Percentiles rank a stretch among this genome's conserved stretches.
Conservation (phyloP, 1,140 invertebrate species). For the Drosophila hydei region DNA sequence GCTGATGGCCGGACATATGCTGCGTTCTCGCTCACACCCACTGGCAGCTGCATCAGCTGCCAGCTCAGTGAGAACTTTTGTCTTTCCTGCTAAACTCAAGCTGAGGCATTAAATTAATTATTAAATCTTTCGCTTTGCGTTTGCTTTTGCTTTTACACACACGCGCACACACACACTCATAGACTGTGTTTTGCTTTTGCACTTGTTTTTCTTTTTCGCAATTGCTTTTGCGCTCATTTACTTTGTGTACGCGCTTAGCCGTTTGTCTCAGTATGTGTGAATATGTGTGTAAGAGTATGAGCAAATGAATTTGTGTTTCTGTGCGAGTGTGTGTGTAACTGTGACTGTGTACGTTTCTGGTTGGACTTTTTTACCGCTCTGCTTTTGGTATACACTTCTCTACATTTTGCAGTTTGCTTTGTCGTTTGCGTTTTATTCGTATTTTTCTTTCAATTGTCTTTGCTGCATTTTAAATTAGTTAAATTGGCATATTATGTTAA, state of each 20-base stretch:
- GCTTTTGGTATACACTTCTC: conserved; percentile 53
- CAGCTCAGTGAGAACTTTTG: conserved; percentile 28
- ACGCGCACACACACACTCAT: conserved; percentile 15
- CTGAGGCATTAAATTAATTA: conserved; percentile 55
- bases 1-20: conserved; percentile 56
- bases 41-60: conserved; percentile 20
- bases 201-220: conserved; percentile 43
- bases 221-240: conserved; percentile 52
- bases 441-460: conserved; percentile 13
- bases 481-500: conserved; percentile 51
- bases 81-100: conserved; percentile 24
- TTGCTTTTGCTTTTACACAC: conserved; percentile 30
- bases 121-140: conserved; percentile 51
- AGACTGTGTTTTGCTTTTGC: conserved; percentile 47
- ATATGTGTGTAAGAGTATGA: conserved; percentile 35
- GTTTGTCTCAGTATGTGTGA: conserved; percentile 7
- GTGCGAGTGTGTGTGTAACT: conserved; percentile 38
- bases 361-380: conserved; percentile 60
- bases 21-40: conserved; percentile 58
- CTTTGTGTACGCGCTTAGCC: conserved; percentile 40
- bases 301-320: conserved; percentile 21
- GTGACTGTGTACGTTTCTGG: conserved; percentile 51
- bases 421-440: no score
- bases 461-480: conserved; percentile 45
- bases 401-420: conserved; percentile 42